Conservation (phyloP, 2,113 vertebrate species). For the Rhagologus leucostigma region DNA sequence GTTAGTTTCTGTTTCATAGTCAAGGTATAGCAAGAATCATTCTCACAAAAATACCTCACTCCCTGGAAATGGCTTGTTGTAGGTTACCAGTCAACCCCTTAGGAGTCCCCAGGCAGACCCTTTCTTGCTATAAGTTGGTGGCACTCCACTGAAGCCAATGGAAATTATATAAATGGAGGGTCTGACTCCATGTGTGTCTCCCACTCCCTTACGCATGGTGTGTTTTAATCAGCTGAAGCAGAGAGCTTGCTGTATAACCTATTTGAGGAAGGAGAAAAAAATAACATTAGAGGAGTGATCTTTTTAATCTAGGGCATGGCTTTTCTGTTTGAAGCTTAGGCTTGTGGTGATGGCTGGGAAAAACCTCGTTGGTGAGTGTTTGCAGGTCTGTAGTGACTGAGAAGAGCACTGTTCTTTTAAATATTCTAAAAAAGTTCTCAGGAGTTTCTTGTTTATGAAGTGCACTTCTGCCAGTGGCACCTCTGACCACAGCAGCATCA, state of each 20-base stretch:
- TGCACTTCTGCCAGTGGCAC: not conserved
- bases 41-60: not conserved
- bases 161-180: not conserved
- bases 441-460: not conserved
- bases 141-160: not conserved
- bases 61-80: not conserved
- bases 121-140: not conserved
- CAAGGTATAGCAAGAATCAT: not conserved
- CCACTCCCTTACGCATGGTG: not conserved
- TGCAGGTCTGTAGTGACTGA: not conserved
- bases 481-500: not conserved
- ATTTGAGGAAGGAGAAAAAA: conserved; percentile 5
- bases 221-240: conserved; percentile 7
- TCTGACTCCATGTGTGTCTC: conserved; percentile 39
- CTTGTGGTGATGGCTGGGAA: not conserved
- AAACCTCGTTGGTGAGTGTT: not conserved
- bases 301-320: conserved; percentile 24
- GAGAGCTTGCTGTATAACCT: not conserved
- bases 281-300: conserved; percentile 6
- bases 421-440: not conserved
- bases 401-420: not conserved
- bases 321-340: conserved; percentile 4
- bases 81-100: not conserved
- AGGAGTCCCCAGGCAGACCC: not conserved
- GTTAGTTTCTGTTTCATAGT: not conserved